phyloP scores from a whole-genome alignment of 1,140 invertebrate species.

The Drosophila jambulina region DNA sequence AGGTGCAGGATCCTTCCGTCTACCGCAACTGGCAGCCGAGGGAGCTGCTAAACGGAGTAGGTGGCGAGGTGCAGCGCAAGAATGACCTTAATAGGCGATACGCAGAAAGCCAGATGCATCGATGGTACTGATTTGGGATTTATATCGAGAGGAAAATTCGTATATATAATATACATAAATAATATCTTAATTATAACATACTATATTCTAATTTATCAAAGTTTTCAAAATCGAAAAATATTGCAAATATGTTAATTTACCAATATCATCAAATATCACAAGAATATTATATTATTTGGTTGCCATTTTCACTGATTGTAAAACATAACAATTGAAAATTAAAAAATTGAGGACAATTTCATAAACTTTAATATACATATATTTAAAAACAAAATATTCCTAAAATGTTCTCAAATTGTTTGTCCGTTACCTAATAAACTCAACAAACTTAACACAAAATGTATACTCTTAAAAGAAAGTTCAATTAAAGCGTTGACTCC shows the following conservation, averaged over 20 bases:
- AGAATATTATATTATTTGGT: no score
- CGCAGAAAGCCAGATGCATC: conserved; percentile 49
- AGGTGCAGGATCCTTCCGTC: conserved; percentile 49
- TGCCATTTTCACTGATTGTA: no score
- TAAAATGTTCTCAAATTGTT: no score
- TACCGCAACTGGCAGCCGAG: conserved; percentile 64
- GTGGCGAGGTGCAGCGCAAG: conserved; percentile 60
- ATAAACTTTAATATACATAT: no score
- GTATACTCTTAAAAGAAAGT: neutral
- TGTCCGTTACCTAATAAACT: neutral
- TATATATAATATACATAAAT: neutral
- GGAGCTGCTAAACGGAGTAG: conserved; percentile 57
- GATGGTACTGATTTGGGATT: conserved; percentile 30
- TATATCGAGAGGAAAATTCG: neutral
- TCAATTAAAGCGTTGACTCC: neutral
- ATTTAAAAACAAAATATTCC: no score
- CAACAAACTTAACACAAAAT: neutral
- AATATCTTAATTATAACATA: neutral
- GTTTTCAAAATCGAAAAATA: neutral
- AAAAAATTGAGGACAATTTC: no score
- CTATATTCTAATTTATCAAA: no score
- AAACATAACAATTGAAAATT: no score
- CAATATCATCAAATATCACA: no score
- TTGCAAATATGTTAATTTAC: no score
- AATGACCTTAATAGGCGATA: conserved; percentile 64